A percentile compares a stretch with the other conserved stretches of the same genome.
Conservation (phyloP, 1,140 invertebrate species). For the Mya arenaria region DNA sequence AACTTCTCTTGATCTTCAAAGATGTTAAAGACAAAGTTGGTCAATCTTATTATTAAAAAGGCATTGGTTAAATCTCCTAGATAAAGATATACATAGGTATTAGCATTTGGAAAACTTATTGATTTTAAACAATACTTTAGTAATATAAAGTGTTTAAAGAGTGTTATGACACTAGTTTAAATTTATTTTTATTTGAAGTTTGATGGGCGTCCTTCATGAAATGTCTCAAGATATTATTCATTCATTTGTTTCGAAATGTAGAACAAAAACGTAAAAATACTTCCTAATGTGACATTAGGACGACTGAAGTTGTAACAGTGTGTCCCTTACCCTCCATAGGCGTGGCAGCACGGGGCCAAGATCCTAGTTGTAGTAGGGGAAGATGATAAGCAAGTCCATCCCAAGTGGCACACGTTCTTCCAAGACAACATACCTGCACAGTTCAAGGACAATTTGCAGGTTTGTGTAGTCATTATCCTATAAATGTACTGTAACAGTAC, state of each 20-base stretch:
- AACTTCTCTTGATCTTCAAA: no score
- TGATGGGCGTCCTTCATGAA: no score
- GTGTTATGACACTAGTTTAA: no score
- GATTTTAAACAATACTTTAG: no score
- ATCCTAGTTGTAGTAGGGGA: constrained; percentile 58
- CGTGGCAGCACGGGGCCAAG: constrained; percentile 49
- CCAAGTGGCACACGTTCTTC: constrained; percentile 17
- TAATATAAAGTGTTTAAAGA: no score
- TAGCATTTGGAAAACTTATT: no score
- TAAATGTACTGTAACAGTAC: background rate
- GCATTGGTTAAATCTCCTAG: no score
- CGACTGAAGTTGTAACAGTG: background rate
- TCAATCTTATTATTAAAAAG: no score
- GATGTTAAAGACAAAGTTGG: no score
- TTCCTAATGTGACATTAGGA: background rate
- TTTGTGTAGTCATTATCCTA: constrained; percentile 5
- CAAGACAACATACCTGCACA: constrained; percentile 38
- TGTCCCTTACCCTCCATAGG: constrained; percentile 21
- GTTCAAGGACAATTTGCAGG: constrained; percentile 45
- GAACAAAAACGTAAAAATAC: background rate
- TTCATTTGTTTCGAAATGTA: background rate
- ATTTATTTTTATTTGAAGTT: no score
- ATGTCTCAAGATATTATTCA: background rate
- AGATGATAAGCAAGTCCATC: constrained; percentile 56
- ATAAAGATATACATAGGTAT: no score